These are phyloP conservation scores for Crepidodera aurea DNA, from an alignment of 2,888 invertebrate genomes.

Conservation along the genomic window DNA sequence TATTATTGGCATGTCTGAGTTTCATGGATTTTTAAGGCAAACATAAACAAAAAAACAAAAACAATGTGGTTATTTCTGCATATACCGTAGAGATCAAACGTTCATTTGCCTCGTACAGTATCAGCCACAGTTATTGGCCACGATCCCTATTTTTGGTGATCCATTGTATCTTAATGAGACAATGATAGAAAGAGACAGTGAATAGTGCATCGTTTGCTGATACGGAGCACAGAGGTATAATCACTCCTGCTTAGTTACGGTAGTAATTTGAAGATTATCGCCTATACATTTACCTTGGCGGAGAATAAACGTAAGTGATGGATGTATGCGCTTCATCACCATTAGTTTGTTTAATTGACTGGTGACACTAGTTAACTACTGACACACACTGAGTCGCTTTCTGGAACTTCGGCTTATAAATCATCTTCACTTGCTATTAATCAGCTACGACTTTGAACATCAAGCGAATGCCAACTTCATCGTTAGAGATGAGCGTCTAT, in stretches of 20 bases:
- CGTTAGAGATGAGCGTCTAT: background rate
- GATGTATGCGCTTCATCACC: conserved; percentile 30
- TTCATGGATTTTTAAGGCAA: too few relatives aligned
- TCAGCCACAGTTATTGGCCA: too few relatives aligned
- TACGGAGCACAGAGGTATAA: conserved; percentile 3
- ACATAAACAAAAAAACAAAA: too few relatives aligned
- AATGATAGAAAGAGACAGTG: too few relatives aligned
- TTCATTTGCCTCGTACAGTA: too few relatives aligned
- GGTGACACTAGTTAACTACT: conserved; percentile 30
- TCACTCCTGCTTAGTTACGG: conserved; percentile 24
- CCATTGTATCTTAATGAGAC: too few relatives aligned
- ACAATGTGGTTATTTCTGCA: too few relatives aligned
- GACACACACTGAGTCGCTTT: conserved; percentile 17
- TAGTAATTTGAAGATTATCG: conserved; percentile 28
- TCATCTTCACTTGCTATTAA: conserved; percentile 28
- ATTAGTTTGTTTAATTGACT: conserved; percentile 32
- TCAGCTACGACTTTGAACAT: conserved; percentile 23
- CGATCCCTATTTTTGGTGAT: too few relatives aligned
- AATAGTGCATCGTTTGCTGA: background rate
- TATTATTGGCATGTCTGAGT: too few relatives aligned
- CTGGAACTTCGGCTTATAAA: conserved; percentile 28
- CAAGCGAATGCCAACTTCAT: conserved; percentile 12
- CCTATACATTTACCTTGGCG: conserved; percentile 28
- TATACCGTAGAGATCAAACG: too few relatives aligned
- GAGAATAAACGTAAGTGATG: conserved; percentile 31